phyloP scores from a whole-genome alignment of 35 echinoderm and acorn worm species.

The Diadema setosum region DNA sequence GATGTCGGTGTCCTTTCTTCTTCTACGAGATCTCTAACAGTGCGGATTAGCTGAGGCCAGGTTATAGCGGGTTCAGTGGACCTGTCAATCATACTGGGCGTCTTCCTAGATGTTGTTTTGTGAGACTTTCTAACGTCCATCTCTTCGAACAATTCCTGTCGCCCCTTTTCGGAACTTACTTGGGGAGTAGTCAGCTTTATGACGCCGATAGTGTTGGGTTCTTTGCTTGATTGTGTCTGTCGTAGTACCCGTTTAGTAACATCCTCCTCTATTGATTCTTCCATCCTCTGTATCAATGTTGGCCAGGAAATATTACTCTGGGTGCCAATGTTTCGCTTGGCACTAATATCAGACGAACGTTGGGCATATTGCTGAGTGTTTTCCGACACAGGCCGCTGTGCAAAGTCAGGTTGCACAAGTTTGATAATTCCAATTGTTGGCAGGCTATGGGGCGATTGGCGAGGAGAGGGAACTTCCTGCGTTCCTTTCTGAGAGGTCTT shows the following conservation, averaged over 20 bases:
- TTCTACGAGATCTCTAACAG: not conserved
- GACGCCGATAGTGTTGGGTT: too few species aligned
- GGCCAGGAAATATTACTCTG: too few species aligned
- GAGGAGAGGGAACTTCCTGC: not conserved
- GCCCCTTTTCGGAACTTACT: not conserved
- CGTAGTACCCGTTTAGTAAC: too few species aligned
- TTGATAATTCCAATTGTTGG: not conserved
- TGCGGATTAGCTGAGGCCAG: not conserved
- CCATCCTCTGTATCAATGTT: too few species aligned
- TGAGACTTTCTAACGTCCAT: not conserved
- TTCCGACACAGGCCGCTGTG: too few species aligned
- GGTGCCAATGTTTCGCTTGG: too few species aligned
- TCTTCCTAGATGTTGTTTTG: not conserved
- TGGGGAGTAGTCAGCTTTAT: not conserved
- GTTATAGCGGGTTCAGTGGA: slow-evolving; percentile 7
- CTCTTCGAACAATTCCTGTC: not conserved
- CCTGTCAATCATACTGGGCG: not conserved
- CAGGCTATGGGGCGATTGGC: not conserved
- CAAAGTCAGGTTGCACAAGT: not conserved
- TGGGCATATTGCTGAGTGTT: too few species aligned
- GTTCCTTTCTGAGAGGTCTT: not conserved
- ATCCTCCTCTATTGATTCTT: too few species aligned
- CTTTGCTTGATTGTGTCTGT: too few species aligned
- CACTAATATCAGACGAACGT: too few species aligned
- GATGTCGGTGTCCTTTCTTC: not conserved